Percentiles rank a stretch among this genome's conserved stretches.
These are phyloP conservation scores for Varroa destructor DNA, from an alignment of 1,140 invertebrate genomes.

Conservation along the genomic window DNA sequence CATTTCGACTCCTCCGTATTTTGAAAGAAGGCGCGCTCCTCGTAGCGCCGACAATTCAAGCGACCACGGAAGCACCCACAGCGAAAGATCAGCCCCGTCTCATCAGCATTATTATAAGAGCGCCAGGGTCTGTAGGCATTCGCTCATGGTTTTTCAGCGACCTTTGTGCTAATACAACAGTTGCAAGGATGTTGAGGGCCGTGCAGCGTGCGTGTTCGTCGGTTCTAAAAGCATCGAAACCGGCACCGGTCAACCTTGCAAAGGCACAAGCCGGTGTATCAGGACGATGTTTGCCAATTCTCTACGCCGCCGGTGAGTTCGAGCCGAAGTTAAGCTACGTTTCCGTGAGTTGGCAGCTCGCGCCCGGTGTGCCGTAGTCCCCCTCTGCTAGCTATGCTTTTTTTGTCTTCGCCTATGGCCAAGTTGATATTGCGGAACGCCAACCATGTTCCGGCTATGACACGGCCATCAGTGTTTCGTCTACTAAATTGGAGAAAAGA, in stretches of 20 bases:
- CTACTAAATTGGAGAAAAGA: no score
- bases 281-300: constrained; percentile 44
- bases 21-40: no score
- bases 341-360: constrained; percentile 39
- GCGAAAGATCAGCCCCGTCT: constrained; percentile 14
- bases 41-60: neutral
- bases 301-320: constrained; percentile 50
- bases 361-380: constrained; percentile 40
- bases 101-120: neutral
- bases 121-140: constrained; percentile 20
- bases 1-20: no score
- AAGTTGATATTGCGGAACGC: neutral
- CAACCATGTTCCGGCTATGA: no score
- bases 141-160: constrained; percentile 28
- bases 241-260: constrained; percentile 41
- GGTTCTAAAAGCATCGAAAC: constrained; percentile 49
- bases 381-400: no score
- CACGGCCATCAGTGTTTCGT: no score
- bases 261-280: constrained; percentile 45
- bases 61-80: neutral
- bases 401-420: constrained; percentile 10
- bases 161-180: constrained; percentile 37
- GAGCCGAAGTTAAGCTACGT: constrained; percentile 31
- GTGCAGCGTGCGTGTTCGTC: constrained; percentile 49
- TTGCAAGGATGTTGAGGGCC: constrained; percentile 51